Base-by-base conservation (phyloP, 1,140 invertebrate genomes). In the Brachionus plicatilis region DNA sequence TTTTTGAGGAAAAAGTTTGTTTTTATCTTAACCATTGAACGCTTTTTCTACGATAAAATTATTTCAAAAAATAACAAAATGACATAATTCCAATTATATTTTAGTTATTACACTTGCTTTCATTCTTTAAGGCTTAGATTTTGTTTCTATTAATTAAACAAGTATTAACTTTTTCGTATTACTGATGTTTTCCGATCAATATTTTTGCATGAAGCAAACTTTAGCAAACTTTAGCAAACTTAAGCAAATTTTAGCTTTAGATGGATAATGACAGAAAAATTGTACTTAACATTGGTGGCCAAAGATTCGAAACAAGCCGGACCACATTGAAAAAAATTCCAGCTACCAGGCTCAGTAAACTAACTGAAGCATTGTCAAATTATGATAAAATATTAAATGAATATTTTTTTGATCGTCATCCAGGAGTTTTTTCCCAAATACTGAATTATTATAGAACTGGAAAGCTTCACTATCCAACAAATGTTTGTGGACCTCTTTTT, bases 331-430 rank as follows among this genome's bases (percentile, higher is more conserved):
- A 85, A 85, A 87, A 87, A 84, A 89, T 90, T 85, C 88, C 89
- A 7, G 88, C 88, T 66, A 90, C 89, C 1, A 84, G 89, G 24
- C 86, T 90, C 1, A 87, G 88, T 1, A 88, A 88, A 87, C 78
- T 88, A 1, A 88, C 88, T 8, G 86, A 87, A 79, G 85, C 88
- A 85, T 76, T 86, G 45, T 84, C 86, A 24, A 87, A 88, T 85
- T 89, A 87, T 85, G 85, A 88, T 50, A 85, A 86, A 0, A 65
- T 86, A 20, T 86, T 86, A 5, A 88, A 88, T 29, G 89, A 90
- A 85, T 90, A 87, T 84, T 90, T 90, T 85, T 90, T 90, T 84
- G 89, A 90, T 84, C 85, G 89, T 41, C 88, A 89, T 85, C 88
- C 88, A 5, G 88, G 87, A 6, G 86, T 88, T 47, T 90, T 90